Percentiles rank a stretch among this genome's conserved stretches.
Conservation (phyloP, 1,140 invertebrate genomes). For the Meloidogyne hapla region DNA sequence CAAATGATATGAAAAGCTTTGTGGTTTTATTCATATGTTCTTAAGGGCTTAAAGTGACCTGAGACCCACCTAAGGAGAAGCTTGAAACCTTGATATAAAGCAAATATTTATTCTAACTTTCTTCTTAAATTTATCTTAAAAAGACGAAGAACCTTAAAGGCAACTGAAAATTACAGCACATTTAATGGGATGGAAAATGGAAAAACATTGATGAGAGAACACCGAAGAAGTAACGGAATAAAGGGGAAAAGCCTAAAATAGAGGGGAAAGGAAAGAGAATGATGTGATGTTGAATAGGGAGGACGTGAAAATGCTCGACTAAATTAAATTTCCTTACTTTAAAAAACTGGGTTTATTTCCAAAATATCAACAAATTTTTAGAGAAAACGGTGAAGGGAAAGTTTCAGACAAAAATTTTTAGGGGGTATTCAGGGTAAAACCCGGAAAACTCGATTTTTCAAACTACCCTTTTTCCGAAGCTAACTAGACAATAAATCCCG, state of each 20-base stretch:
- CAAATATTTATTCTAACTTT: no score
- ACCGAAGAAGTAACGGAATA: not conserved
- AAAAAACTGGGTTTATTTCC: not conserved
- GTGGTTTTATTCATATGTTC: no score
- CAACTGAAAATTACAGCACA: not conserved
- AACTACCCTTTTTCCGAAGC: no score
- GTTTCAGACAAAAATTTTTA: no score
- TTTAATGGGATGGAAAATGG: slow-evolving; percentile 15
- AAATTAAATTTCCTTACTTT: not conserved
- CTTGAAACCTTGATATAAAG: no score
- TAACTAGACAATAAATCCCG: no score
- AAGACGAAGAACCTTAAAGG: not conserved
- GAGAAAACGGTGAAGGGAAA: not conserved
- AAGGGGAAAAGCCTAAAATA: not conserved
- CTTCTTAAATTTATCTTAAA: not conserved
- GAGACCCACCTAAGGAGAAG: no score
- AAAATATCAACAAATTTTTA: not conserved
- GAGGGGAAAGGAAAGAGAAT: not conserved
- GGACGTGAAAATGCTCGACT: not conserved
- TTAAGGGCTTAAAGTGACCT: no score
- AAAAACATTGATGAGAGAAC: not conserved
- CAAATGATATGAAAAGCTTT: no score
- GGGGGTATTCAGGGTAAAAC: no score
- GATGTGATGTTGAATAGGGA: not conserved
- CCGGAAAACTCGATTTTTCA: no score